Conservation (phyloP, 2,888 invertebrate genomes). For the Strigamia maritima region DNA sequence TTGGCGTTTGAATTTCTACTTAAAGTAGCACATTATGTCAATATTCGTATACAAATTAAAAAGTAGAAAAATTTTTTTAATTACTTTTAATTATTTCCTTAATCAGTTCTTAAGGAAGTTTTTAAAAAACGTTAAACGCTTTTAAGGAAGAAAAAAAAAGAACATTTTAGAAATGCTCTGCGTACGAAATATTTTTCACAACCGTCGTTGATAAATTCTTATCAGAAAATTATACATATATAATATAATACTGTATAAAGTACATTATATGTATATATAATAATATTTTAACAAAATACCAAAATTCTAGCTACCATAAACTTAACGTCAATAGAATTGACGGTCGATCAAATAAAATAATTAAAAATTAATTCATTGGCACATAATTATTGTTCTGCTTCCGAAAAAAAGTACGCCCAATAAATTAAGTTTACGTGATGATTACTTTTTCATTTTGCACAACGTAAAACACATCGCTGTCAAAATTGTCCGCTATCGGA, state of each 20-base stretch:
- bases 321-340: too few relatives aligned
- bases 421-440: neutral
- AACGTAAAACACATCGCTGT: neutral
- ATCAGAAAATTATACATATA: neutral
- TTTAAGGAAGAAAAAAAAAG: neutral
- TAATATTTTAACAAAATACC: too few relatives aligned
- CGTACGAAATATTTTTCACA: neutral
- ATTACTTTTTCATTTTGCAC: neutral
- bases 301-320: too few relatives aligned
- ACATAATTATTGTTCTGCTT: neutral
- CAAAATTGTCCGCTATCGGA: neutral
- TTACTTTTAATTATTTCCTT: neutral
- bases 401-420: neutral
- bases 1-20: neutral
- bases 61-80: neutral
- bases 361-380: neutral
- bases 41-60: slow-evolving; percentile 5
- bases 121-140: neutral
- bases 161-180: neutral
- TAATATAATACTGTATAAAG: neutral
- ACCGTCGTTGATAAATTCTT: neutral
- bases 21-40: neutral
- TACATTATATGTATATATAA: neutral
- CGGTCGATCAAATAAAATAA: neutral
- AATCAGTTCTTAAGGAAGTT: neutral